A percentile compares a stretch with the other conserved stretches of the same genome.
Conservation (phyloP, 2,113 vertebrate genomes). For the Carettochelys insculpta region DNA sequence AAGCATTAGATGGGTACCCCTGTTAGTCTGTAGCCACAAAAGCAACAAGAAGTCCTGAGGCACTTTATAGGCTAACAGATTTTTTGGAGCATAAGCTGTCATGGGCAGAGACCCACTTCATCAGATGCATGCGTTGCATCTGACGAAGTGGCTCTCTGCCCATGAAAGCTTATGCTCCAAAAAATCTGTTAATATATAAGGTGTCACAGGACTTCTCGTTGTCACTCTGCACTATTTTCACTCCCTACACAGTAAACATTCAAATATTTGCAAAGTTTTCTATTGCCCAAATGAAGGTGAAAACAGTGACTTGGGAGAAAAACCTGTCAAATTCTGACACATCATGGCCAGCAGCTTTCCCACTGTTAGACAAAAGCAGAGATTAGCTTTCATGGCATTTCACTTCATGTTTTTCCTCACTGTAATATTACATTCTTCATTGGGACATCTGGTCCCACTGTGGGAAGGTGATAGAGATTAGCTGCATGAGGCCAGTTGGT, state of each 20-base stretch:
- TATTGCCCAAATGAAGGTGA: slow-evolving; percentile 48
- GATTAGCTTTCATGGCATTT: slow-evolving; percentile 53
- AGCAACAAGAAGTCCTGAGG: no score
- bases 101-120: no score
- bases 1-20: no score
- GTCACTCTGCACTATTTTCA: no score
- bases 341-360: slow-evolving; percentile 50
- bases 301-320: slow-evolving; percentile 52
- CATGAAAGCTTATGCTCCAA: no score
- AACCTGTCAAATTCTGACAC: slow-evolving; percentile 31
- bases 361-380: slow-evolving; percentile 58
- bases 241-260: slow-evolving; percentile 22
- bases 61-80: no score
- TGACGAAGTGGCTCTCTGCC: no score
- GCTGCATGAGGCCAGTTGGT: slow-evolving; percentile 21
- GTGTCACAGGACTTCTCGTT: no score
- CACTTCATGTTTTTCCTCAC: neutral
- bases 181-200: no score
- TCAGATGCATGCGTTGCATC: no score
- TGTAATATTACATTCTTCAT: slow-evolving; percentile 10
- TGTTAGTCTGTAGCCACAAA: no score
- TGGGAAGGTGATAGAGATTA: slow-evolving; percentile 57
- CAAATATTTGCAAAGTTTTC: slow-evolving; percentile 40
- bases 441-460: slow-evolving; percentile 69
- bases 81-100: no score